These are phyloP conservation scores for Tetropium fuscum DNA, from an alignment of 2,888 invertebrate genomes.

Conservation along the genomic window DNA sequence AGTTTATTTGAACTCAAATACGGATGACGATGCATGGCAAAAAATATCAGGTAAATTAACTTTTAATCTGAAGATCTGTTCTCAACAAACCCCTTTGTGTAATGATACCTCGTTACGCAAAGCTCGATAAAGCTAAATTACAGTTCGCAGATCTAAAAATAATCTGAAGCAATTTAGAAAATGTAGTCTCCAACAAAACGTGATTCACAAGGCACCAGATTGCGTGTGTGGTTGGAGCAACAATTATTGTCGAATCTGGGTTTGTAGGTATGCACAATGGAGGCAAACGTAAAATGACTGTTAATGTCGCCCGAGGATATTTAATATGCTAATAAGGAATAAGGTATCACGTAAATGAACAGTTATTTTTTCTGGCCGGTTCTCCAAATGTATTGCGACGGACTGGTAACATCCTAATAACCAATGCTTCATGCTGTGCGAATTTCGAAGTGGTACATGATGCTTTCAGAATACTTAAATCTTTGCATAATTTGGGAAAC, in stretches of 20 bases:
- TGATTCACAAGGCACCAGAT: constrained; percentile 12
- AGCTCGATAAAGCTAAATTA: constrained; percentile 16
- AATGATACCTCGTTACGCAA: constrained; percentile 27
- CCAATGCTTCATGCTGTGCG: constrained; percentile 8
- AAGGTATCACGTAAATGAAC: constrained; percentile 33
- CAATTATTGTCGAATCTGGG: constrained; percentile 30
- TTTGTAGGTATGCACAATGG: constrained; percentile 33
- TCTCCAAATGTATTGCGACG: constrained; percentile 15
- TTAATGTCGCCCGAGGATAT: constrained; percentile 42
- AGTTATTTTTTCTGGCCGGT: constrained; percentile 26
- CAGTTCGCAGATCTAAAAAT: constrained; percentile 14
- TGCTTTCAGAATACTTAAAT: constrained; percentile 26
- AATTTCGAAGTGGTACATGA: constrained; percentile 7
- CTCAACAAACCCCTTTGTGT: constrained; percentile 2
- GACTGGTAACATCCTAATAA: neutral
- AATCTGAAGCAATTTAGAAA: constrained; percentile 9
- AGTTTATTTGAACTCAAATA: too few relatives aligned
- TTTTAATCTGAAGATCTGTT: constrained; percentile 19
- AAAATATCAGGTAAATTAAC: neutral
- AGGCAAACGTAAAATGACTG: constrained; percentile 44
- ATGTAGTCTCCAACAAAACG: constrained; percentile 11
- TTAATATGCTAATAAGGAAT: constrained; percentile 44
- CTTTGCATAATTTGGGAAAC: constrained; percentile 10
- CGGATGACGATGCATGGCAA: too few relatives aligned
- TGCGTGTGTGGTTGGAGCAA: constrained; percentile 1